These are phyloP conservation scores for Poeciliopsis gracilis DNA, from an alignment of 2,797 vertebrate species.

Conservation along the genomic window DNA sequence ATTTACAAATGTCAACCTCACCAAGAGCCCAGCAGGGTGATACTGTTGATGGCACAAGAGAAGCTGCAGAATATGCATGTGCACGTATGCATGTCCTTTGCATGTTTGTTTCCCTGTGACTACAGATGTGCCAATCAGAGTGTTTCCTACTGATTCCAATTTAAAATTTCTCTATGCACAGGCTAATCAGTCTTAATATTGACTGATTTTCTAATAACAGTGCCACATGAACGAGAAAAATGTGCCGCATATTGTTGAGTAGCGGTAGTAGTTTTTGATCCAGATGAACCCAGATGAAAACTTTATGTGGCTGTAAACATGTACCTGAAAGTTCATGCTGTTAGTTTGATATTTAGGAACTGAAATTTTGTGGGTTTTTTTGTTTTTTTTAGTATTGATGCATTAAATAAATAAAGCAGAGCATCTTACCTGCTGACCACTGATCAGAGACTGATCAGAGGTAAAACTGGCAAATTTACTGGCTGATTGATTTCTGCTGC, in stretches of 20 bases:
- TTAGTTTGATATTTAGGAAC: neutral
- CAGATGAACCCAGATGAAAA: neutral
- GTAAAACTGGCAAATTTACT: neutral
- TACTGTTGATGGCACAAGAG: neutral
- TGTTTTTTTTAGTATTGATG: neutral
- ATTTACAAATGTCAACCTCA: neutral
- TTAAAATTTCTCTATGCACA: neutral
- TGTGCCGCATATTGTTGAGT: neutral
- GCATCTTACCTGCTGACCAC: neutral
- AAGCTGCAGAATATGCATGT: neutral
- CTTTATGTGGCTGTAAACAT: neutral
- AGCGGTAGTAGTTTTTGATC: neutral
- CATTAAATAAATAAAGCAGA: neutral
- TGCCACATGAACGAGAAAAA: neutral
- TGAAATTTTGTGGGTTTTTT: neutral
- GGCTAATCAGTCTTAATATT: neutral
- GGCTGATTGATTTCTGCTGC: neutral
- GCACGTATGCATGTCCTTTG: neutral
- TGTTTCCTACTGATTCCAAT: neutral
- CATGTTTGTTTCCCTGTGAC: neutral
- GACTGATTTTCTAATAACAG: neutral
- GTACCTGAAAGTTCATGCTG: neutral
- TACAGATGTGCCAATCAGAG: neutral
- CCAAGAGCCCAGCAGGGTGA: neutral
- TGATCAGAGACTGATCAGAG: neutral